Evolutionary conservation across 2,113 vertebrate species (phyloP).

Genomic region (Sialia sialis): DNA sequence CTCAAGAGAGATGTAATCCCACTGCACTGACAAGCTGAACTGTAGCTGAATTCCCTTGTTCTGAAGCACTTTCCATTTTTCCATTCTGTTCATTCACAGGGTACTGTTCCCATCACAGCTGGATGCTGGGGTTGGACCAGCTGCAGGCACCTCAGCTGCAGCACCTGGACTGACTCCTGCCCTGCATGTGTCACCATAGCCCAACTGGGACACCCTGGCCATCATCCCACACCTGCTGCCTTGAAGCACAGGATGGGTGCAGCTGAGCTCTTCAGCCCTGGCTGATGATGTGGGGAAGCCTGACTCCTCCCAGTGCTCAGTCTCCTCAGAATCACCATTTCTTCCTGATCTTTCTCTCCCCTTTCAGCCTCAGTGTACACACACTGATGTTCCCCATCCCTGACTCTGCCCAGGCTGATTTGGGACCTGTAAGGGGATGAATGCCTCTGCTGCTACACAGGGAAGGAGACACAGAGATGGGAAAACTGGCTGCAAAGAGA

Average conservation of each 20-base stretch:
- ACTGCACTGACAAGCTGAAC: neutral
- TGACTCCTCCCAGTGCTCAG: neutral
- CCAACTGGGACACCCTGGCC: neutral
- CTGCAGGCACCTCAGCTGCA: neutral
- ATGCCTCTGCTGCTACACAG: accelerated
- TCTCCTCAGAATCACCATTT: neutral
- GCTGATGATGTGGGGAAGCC: no score
- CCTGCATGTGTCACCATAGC: neutral
- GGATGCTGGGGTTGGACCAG: neutral
- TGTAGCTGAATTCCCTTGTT: neutral
- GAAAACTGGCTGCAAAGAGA: neutral
- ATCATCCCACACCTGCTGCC: neutral
- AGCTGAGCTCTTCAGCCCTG: neutral
- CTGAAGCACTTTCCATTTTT: neutral
- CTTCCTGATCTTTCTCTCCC: neutral
- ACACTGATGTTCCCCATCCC: neutral
- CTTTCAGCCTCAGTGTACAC: neutral
- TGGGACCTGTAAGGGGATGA: accelerated
- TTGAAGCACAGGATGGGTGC: neutral
- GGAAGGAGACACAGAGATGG: neutral
- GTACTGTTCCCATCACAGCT: accelerated
- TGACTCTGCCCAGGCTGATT: neutral
- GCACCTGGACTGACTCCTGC: neutral
- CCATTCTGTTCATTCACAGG: accelerated
- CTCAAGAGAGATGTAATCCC: neutral